Evolutionary conservation across 1,140 invertebrate species (phyloP), one percentile per base, ranked within the genome.

Genomic region (Procambarus clarkii): DNA sequence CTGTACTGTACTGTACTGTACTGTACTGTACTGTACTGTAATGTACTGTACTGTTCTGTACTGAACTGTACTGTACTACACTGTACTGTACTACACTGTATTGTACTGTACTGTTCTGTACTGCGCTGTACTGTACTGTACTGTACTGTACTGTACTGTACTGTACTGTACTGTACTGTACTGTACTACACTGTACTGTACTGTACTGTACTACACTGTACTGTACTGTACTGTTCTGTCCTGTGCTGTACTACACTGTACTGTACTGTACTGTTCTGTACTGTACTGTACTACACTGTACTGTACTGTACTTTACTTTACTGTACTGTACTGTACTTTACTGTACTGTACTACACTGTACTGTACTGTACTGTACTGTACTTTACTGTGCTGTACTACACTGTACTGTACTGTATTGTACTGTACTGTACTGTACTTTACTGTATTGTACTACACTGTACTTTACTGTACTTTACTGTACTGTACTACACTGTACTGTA

Each of bases 251-350:
- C n/a, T n/a, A n/a, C n/a, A n/a, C n/a, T n/a, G n/a, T n/a, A n/a
- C 93, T 93, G 84, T 89, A 83, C 79, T 93, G 83, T 88, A 92
- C 93, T 93, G 86, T 92, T 88, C 93, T 93, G 91, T 90, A 92
- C 54, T 58, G 54, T 58, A 58, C 54, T 9, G 1, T 58, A 58
- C 13, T 58, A 2, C 2, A 9, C 54, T 2, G 92, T 93, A 64
- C 84, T 90, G 86, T 58, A 58, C 21, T 76, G 91, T 92, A 74
- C 71, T 34, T 0, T 34, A 34, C 34, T 34, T 0, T 34, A 34
- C 34, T 34, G 34, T 1, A 34, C 34, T 34, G 34, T 34, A 34
- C 34, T 34, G 34, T 34, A 34, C 34, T 34, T 0, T 34, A 34
- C 34, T 92, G 79, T 71, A 88, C 91, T 92, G 91, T 88, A 88